A percentile compares a stretch with the other conserved stretches of the same genome.
These are phyloP conservation scores for Bufotes viridis DNA, from an alignment of 2,797 vertebrate species.

Conservation along the genomic window DNA sequence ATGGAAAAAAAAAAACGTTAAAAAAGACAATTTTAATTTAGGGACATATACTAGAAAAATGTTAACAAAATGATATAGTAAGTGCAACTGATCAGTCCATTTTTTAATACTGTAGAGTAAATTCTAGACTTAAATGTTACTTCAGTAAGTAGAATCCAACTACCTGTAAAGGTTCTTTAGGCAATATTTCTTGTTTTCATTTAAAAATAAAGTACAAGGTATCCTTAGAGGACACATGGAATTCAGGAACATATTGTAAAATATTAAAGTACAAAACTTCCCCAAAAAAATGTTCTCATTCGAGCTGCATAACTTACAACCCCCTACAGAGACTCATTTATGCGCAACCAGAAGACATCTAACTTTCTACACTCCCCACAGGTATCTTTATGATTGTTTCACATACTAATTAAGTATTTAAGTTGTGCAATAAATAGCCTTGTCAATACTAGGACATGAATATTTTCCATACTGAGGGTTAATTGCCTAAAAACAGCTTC, in stretches of 20 bases:
- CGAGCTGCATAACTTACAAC: slow-evolving; percentile 26
- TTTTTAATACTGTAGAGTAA: not conserved
- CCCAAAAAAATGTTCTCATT: not conserved
- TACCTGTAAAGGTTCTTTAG: not conserved
- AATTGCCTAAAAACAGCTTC: slow-evolving; percentile 59
- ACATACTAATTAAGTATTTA: slow-evolving; percentile 57
- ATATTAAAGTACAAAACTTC: slow-evolving; percentile 18
- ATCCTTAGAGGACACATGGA: not conserved
- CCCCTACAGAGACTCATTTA: slow-evolving; percentile 30
- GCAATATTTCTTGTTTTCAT: not conserved
- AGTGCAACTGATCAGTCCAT: not conserved
- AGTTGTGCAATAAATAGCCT: slow-evolving; percentile 49
- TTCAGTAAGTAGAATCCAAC: not conserved
- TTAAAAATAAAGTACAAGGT: slow-evolving; percentile 4
- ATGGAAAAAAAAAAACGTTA: no score
- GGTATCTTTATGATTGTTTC: slow-evolving; percentile 46
- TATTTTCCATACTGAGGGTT: slow-evolving; percentile 58
- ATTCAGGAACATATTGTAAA: not conserved
- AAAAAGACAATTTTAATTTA: no score
- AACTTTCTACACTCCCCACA: slow-evolving; percentile 47
- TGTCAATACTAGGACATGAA: slow-evolving; percentile 50
- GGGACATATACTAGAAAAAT: not conserved
- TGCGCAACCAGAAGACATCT: slow-evolving; percentile 34
- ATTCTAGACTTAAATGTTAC: no score
- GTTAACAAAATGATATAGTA: not conserved